Evolutionary conservation across 2,888 invertebrate genomes (phyloP), one percentile per base, ranked within the genome.

Genomic region (Agrilus cyanescens): DNA sequence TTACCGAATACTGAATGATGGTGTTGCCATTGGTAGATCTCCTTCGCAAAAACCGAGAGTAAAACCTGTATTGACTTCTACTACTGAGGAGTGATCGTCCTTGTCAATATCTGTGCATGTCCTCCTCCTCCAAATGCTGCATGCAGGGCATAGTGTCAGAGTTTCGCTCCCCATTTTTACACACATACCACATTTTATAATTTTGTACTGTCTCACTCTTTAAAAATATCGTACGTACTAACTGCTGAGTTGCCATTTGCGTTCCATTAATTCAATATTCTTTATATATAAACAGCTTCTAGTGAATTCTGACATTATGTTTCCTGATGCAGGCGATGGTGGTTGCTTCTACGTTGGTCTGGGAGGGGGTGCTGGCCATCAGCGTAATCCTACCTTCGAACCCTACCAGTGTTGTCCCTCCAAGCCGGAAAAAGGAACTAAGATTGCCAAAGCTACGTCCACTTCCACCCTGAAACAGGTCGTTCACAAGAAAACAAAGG

Each of bases 281-380:
- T 63, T 69, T 69, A 16, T 45, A 32, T 45, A 47, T 40, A 43
- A 40, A 41, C 44, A 46, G 42, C 39, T 55, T 49, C 53, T 50
- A 57, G 61, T 59, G 57, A 70, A 73, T 76, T 78, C 81, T 78
- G 75, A 79, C 77, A 80, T 74, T 77, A 74, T 85, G 84, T 86
- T 85, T 85, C 83, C 82, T 83, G 78, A 80, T 81, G 85, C 86
- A 89, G 89, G 88, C 84, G 88, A 88, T 82, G 87, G 87, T 80
- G 25, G 46, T 41, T 89, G 89, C 82, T 88, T 89, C 86, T 86
- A 86, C 85, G 85, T 89, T 78, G 89, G 88, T 77, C 80, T 89
- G 81, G 87, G 86, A 74, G 85, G 85, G 74, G 83, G 83, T 75
- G 77, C 74, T 70, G 76, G 77, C 65, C 74, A 79, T 69, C 80